Conservation (phyloP, 2,797 vertebrate species). For the Sebastes minor region DNA sequence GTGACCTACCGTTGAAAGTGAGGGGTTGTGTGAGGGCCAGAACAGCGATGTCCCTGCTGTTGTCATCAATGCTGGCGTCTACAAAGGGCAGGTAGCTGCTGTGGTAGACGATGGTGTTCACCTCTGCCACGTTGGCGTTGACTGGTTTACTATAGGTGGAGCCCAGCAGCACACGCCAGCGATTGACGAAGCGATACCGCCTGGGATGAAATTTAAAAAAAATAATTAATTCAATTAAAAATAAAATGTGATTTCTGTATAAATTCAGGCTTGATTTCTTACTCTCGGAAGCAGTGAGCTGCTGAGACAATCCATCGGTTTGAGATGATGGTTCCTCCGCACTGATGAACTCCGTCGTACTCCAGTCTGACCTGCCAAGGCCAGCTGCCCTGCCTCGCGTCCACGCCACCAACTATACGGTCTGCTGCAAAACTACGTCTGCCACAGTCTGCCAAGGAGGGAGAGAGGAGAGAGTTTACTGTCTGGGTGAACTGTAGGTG, state of each 20-base stretch:
- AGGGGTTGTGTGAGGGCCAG: constrained; percentile 85
- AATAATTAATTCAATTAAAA: neutral
- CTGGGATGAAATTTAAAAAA: constrained; percentile 59
- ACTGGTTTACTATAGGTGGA: constrained; percentile 86
- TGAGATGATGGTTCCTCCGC: constrained; percentile 92
- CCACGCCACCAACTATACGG: constrained; percentile 90
- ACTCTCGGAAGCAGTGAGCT: constrained; percentile 94
- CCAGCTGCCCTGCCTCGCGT: constrained; percentile 89
- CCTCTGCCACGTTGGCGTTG: constrained; percentile 81
- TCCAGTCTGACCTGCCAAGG: constrained; percentile 93
- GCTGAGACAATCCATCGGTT: constrained; percentile 91
- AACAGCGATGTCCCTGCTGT: constrained; percentile 92
- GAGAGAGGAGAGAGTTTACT: neutral
- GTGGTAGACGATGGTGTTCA: constrained; percentile 90
- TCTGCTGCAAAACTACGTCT: constrained; percentile 88
- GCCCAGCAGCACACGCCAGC: constrained; percentile 89
- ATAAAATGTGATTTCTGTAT: neutral
- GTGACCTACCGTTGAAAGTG: constrained; percentile 84
- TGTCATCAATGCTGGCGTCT: constrained; percentile 89
- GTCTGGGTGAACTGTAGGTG: neutral
- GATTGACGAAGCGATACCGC: constrained; percentile 84
- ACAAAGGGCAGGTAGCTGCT: constrained; percentile 91
- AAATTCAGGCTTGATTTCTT: constrained; percentile 26
- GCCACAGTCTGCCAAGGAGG: constrained; percentile 84
- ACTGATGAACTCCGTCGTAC: constrained; percentile 90